Conservation (phyloP, 2,888 invertebrate species). For the Zootermopsis nevadensis region DNA sequence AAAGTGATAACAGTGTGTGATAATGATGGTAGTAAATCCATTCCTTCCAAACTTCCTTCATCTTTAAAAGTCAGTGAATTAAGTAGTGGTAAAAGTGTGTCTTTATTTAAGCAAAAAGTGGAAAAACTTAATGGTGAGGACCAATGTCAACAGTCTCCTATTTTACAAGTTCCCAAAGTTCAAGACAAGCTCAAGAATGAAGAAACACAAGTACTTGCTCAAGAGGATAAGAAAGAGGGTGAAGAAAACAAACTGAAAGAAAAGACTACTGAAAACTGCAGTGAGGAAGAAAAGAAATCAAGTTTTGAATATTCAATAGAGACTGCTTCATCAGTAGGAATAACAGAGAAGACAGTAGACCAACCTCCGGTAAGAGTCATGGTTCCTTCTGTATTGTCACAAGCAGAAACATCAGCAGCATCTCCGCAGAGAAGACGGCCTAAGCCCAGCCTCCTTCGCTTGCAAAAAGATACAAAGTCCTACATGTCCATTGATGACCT, state of each 20-base stretch:
- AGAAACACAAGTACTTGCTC: conserved; percentile 6
- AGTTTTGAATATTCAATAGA: neutral
- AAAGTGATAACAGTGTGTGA: neutral
- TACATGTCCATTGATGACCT: conserved; percentile 88
- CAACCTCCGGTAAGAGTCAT: neutral
- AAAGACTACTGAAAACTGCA: neutral
- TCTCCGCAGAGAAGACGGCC: neutral
- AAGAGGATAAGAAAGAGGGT: neutral
- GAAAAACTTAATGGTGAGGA: neutral
- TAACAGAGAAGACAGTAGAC: neutral
- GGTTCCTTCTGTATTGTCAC: neutral
- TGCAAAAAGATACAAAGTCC: conserved; percentile 66
- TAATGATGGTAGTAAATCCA: neutral
- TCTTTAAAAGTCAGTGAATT: neutral
- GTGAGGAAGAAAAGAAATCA: neutral
- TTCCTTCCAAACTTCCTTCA: neutral
- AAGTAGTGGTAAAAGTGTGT: conserved; percentile 10
- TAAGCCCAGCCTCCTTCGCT: conserved; percentile 51
- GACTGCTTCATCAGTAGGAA: neutral
- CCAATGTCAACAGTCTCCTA: neutral
- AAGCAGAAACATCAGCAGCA: neutral
- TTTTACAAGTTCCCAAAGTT: neutral
- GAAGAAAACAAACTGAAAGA: conserved; percentile 18
- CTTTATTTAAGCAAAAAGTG: conserved; percentile 14
- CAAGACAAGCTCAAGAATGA: conserved; percentile 23